Base-by-base conservation (phyloP, 2,797 vertebrate species). In the Pangasius larnaudii region DNA sequence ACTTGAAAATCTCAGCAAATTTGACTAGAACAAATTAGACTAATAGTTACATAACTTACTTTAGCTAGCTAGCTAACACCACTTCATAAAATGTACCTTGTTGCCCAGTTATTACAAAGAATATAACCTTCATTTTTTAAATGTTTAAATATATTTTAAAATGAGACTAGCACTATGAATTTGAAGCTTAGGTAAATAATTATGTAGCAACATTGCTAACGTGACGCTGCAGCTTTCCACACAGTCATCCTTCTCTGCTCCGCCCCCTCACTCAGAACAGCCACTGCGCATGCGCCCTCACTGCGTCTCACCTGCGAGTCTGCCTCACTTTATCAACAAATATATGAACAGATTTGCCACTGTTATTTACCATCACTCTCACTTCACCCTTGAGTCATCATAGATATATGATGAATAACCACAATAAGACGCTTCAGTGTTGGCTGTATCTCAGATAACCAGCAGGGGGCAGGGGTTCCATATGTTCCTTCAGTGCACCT, bases 401-500 rank as follows among this genome's bases (percentile, higher is more conserved):
- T 46, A 46, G 42, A 46, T n/a, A n/a, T n/a, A n/a, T n/a, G n/a
- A n/a, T 63, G 46, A 3, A 56, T 18, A 79, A 36, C 69, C 30
- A 33, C n/a, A 67, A 7, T 67, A 36, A 51, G 13, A 42, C 6
- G 33, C 5, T n/a, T 51, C 39, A 51, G 33, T 84, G 5, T 33
- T 84, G n/a, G 6, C 4, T 36, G 19, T 71, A 36, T 53, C 19
- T 84, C 0, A 80, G 63, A 67, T 58, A 27, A 1, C 93, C 95
- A 93, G 93, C 92, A 96, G 95, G 91, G 93, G 94, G 33, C 95
- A 93, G 94, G 24, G 94, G 91, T 92, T 71, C n/a, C 88, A 72
- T 85, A 91, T 84, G 42, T 79, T 79, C 10, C 36, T 19, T 30
- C 27, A 67, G 63, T 42, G 46, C 72, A 63, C 27, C 59, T 88